Evolutionary conservation across 2,113 vertebrate species (phyloP), one percentile per base, ranked within the genome.

Genomic region (Melanostigma gelatinosum): DNA sequence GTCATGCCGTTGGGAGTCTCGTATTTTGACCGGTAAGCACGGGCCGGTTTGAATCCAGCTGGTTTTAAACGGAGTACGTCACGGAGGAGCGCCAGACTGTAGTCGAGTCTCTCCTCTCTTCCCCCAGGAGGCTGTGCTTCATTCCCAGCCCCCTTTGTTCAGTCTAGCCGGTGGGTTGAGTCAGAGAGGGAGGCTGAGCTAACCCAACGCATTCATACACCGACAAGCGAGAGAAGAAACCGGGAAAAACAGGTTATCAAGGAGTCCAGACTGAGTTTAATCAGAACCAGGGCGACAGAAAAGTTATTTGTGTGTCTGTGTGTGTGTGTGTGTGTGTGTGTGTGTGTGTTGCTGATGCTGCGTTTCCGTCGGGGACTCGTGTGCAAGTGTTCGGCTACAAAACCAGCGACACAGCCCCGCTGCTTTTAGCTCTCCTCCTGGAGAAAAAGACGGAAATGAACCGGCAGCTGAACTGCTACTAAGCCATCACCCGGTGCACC

Each of bases 91-190:
- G 78, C 46, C 9, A 77, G 85, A 71, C 75, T 78, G 79, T 52
- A 29, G 79, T 71, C 72, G 16, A 3, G 5, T 60, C 83, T 42
- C 73, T 79, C 78, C 42, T 86, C 74, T 75, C 20, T 60, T 82
- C 87, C 90, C 89, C 82, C 91, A 80, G 90, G 91, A 91, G 87
- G 82, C 89, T 90, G 81, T 57, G 62, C 89, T 87, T 80, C 58
- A 60, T 9, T 34, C 85, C 90, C 84, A 75, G 57, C 83, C 82
- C 57, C 90, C 93, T 94, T 94, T 94, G 93, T 94, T 94, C 91
- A 77, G 80, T 89, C 74, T 75, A 48, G 89, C 85, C 91, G 88
- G 90, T 90, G 90, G 90, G 92, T 84, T 88, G 90, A 90, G 89
- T 92, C 90, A 92, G n/a, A 83, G 65, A 83, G 61, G 69, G 74